phyloP scores from a whole-genome alignment of 2,113 vertebrate genomes.

The Macroglossus sobrinus region DNA sequence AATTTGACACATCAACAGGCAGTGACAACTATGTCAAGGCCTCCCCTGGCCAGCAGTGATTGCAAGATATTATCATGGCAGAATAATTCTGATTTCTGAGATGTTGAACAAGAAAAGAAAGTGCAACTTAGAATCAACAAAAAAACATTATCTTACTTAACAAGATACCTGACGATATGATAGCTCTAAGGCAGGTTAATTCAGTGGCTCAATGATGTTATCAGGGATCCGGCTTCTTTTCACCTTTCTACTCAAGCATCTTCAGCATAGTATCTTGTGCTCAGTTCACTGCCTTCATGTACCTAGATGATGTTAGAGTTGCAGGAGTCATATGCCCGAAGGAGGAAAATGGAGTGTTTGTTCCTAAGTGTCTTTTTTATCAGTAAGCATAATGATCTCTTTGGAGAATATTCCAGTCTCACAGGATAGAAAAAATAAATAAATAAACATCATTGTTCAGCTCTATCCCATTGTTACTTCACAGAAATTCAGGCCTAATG shows the following conservation, averaged over 20 bases:
- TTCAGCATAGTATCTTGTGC: background rate
- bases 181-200: background rate
- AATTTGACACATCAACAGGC: background rate
- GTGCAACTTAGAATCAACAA: background rate
- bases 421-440: background rate
- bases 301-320: background rate
- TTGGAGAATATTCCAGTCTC: background rate
- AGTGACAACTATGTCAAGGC: background rate
- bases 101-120: background rate
- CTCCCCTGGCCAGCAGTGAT: background rate
- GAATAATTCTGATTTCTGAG: background rate
- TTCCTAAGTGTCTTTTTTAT: background rate
- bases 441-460: background rate
- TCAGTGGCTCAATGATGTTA: background rate
- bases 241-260: background rate
- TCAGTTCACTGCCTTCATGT: background rate
- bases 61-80: background rate
- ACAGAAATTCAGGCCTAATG: background rate
- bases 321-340: background rate
- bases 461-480: background rate
- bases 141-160: background rate
- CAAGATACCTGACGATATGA: background rate
- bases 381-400: background rate
- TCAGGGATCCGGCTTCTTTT: background rate
- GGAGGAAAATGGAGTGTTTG: background rate